These are phyloP conservation scores for Cecidostiba fungosa DNA, from an alignment of 2,888 invertebrate species.

Conservation along the genomic window DNA sequence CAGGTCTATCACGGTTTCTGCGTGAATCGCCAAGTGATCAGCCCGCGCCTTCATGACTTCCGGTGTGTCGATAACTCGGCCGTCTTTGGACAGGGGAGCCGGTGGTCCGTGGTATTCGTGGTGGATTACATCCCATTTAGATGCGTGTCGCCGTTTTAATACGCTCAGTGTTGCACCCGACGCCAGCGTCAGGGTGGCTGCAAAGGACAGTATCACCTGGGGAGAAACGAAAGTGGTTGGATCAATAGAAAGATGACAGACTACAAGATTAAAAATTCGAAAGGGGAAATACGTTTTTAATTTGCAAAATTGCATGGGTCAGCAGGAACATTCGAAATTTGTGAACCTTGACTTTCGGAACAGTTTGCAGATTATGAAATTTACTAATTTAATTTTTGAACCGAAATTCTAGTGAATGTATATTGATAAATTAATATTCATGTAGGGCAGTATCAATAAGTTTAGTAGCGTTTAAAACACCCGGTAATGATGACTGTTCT, in stretches of 20 bases:
- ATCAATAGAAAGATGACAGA: not conserved
- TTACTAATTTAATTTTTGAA: no score
- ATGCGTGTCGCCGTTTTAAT: slow-evolving; percentile 1
- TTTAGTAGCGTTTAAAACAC: no score
- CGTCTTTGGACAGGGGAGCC: slow-evolving; percentile 69
- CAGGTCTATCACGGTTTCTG: slow-evolving; percentile 61
- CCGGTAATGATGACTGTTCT: no score
- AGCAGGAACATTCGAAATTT: not conserved
- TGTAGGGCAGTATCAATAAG: no score
- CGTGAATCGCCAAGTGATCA: slow-evolving; percentile 69
- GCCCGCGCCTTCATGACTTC: slow-evolving; percentile 69
- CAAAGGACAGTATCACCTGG: slow-evolving; percentile 38
- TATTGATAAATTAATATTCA: no score
- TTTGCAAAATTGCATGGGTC: not conserved
- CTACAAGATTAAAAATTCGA: not conserved
- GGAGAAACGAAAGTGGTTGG: not conserved
- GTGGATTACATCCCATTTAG: slow-evolving; percentile 62
- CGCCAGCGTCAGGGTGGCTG: slow-evolving; percentile 10
- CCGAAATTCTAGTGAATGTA: no score
- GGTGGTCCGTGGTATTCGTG: slow-evolving; percentile 68
- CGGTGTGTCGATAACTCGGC: slow-evolving; percentile 70
- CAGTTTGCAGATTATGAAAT: no score
- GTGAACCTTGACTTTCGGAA: no score
- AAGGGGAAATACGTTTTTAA: not conserved
- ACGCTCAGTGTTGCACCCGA: not conserved